Evolutionary conservation across 2,797 vertebrate genomes (phyloP).

Genomic region (Gobio occitaniae): DNA sequence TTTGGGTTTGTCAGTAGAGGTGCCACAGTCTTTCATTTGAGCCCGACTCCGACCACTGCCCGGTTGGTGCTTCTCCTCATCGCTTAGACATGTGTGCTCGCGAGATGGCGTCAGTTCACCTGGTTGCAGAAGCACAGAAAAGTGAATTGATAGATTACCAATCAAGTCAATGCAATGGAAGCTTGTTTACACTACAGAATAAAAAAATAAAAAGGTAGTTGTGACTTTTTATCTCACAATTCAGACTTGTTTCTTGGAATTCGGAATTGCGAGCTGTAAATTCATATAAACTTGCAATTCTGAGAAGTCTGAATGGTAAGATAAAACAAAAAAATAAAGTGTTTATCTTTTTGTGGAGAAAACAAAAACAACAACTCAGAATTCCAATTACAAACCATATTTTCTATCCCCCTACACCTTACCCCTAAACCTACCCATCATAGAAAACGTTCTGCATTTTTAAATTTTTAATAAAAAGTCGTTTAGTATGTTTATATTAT

Average conservation of each 20-base stretch:
- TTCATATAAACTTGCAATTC: too few species aligned
- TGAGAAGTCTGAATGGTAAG: too few species aligned
- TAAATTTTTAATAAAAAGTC: too few species aligned
- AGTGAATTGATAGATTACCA: neutral
- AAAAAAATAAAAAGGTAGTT: neutral
- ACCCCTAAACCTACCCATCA: too few species aligned
- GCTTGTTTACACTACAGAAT: neutral
- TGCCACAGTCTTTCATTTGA: conserved; percentile 94
- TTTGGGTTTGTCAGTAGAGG: conserved; percentile 90
- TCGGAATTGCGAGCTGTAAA: neutral
- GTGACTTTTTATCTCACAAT: neutral
- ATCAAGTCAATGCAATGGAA: neutral
- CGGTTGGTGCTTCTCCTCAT: conserved; percentile 89
- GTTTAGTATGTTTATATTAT: too few species aligned
- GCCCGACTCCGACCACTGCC: conserved; percentile 79
- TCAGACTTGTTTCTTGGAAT: neutral
- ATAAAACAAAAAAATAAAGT: too few species aligned
- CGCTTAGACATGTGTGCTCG: conserved; percentile 94
- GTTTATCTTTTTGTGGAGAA: neutral
- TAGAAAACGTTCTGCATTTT: too few species aligned
- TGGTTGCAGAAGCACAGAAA: conserved; percentile 61
- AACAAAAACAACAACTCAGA: neutral
- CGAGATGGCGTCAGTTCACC: conserved; percentile 90
- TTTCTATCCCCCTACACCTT: too few species aligned
- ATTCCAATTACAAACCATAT: too few species aligned